Evolutionary conservation across 2,888 invertebrate genomes (phyloP).

Genomic region (Callimorpha dominula): DNA sequence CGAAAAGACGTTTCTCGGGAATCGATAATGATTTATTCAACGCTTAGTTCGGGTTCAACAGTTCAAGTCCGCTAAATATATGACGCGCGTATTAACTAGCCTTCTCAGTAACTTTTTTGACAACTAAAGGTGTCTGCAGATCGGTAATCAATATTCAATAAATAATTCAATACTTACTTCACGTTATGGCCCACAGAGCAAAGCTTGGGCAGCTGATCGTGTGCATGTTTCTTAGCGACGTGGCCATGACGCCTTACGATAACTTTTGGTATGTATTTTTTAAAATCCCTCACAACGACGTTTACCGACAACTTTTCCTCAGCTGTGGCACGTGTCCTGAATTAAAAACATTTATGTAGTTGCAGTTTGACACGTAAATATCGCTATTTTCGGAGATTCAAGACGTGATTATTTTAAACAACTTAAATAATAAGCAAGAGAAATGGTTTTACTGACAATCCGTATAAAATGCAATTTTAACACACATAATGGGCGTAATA

Average conservation of each 20-base stretch:
- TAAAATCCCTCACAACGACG: constrained; percentile 91
- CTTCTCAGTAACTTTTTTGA: not conserved
- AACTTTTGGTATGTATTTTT: constrained; percentile 93
- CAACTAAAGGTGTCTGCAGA: not conserved
- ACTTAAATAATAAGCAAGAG: constrained; percentile 1
- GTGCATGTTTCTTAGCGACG: constrained; percentile 92
- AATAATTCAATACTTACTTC: constrained; percentile 74
- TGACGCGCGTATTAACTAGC: not conserved
- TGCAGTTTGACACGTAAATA: constrained; percentile 29
- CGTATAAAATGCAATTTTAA: not conserved
- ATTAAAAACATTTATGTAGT: constrained; percentile 42
- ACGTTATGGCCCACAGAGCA: constrained; percentile 87
- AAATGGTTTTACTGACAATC: not conserved
- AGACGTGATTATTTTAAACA: constrained; percentile 28
- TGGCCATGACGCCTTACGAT: constrained; percentile 91
- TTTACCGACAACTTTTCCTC: constrained; percentile 90
- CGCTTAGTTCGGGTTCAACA: not conserved
- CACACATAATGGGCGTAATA: not conserved
- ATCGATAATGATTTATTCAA: not conserved
- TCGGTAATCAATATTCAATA: not conserved
- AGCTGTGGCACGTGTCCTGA: constrained; percentile 90
- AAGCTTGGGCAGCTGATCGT: constrained; percentile 84
- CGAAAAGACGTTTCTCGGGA: not conserved
- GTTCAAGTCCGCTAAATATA: not conserved
- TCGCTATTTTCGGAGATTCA: constrained; percentile 30